These are phyloP conservation scores for Eriocheir sinensis DNA, from an alignment of 1,140 invertebrate genomes.

Conservation along the genomic window DNA sequence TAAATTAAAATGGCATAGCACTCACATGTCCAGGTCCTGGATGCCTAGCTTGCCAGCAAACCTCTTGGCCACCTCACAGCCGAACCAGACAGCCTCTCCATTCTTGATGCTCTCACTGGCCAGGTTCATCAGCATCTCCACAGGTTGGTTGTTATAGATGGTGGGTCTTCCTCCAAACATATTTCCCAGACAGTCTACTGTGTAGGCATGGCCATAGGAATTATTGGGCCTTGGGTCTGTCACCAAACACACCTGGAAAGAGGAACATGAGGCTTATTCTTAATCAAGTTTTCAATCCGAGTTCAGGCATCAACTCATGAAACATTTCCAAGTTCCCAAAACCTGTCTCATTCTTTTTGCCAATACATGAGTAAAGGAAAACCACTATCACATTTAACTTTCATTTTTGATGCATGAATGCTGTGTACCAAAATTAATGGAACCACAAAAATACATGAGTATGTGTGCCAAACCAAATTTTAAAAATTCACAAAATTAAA, in stretches of 20 bases:
- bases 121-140: constrained; percentile 88
- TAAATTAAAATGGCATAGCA: constrained; percentile 43
- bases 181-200: constrained; percentile 94
- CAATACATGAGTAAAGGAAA: no score
- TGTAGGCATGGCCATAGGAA: constrained; percentile 89
- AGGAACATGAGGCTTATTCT: no score
- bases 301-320: no score
- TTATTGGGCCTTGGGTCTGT: constrained; percentile 91
- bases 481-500: no score
- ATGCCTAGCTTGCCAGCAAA: constrained; percentile 91
- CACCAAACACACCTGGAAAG: constrained; percentile 89
- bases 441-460: no score
- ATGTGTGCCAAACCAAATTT: no score
- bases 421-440: no score
- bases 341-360: no score
- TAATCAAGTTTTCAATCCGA: no score
- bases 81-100: constrained; percentile 95
- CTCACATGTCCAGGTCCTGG: constrained; percentile 89
- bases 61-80: constrained; percentile 93
- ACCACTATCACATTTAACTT: no score
- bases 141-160: constrained; percentile 94
- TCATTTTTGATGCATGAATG: no score
- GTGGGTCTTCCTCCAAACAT: constrained; percentile 89
- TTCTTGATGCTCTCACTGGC: constrained; percentile 89
- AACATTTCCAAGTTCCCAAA: no score